phyloP scores from a whole-genome alignment of 2,113 vertebrate species.

The Phodopus roborovskii region DNA sequence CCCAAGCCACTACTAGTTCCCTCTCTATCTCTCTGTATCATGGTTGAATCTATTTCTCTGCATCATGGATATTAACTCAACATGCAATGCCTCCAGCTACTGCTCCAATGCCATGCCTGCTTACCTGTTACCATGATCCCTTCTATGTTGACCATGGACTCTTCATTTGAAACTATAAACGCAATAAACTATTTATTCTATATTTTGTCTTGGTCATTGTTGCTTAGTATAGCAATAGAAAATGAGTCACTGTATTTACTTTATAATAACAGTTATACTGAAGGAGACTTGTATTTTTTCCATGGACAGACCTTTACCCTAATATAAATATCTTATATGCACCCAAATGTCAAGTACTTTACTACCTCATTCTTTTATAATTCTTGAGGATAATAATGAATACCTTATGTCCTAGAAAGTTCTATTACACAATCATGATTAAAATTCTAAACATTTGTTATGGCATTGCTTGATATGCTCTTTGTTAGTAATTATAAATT shows the following conservation, averaged over 20 bases:
- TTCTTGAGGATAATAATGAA: neutral
- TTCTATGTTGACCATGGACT: neutral
- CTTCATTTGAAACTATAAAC: neutral
- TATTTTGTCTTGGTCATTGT: neutral
- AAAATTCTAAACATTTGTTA: neutral
- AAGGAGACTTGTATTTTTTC: neutral
- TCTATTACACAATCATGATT: neutral
- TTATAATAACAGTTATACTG: neutral
- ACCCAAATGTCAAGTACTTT: neutral
- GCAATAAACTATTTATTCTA: neutral
- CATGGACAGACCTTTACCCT: neutral
- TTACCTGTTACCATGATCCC: too few species aligned
- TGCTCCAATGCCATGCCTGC: neutral
- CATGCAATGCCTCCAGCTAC: neutral
- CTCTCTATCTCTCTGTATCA: neutral
- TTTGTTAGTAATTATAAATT: neutral
- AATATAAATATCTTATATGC: neutral
- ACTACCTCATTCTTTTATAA: neutral
- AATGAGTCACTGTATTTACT: neutral
- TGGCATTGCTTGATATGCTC: neutral
- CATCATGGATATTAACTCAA: neutral
- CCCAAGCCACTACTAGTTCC: neutral
- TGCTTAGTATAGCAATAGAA: neutral
- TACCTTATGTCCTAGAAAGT: neutral
- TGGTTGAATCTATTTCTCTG: neutral